Evolutionary conservation across 2,113 vertebrate species (phyloP), one percentile per base, ranked within the genome.

Genomic region (Solea senegalensis): DNA sequence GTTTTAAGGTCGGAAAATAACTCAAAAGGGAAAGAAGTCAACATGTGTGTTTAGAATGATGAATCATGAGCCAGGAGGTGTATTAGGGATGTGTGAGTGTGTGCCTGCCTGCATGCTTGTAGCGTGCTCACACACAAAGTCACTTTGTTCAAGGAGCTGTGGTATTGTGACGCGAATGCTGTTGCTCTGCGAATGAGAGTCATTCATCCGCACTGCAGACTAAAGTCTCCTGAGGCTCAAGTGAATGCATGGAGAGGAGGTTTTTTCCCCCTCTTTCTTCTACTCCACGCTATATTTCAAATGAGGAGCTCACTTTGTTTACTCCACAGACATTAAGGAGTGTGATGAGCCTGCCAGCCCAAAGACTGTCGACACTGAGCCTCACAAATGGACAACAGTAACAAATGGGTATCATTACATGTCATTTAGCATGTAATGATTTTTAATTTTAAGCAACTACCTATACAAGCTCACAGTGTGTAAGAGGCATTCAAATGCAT

Each of bases 261-360:
- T 68, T 44, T 61, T 21, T 58, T 28, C 28, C 26, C 26, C 41
- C 11, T 34, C 10, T 41, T 48, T 70, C 69, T 67, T 81, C 44
- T 49, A 21, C 59, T 74, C 39, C 45, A 15, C 44, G 27, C 27
- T 53, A 59, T 80, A 79, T 84, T 73, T 72, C 16, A 78, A 67
- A 62, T 44, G 39, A 80, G 48, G 69, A 14, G 51, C 68, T 86
- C 16, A 81, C 78, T 89, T 70, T 75, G 77, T 86, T 80, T 85
- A 78, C 74, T 73, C 81, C 74, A 61, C 40, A 60, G 21, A 68
- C 74, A 82, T 83, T 76, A 79, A 40, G 53, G 34, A 80, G 54
- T 57, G 41, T 58, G 50, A 81, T 81, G 70, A 82, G 53, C 48
- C 66, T 43, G n/a, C 67, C 66, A 62, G 66, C 46, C 34, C 45